Evolutionary conservation across 2,888 invertebrate genomes (phyloP).

Genomic region (Nymphalis c-album): DNA sequence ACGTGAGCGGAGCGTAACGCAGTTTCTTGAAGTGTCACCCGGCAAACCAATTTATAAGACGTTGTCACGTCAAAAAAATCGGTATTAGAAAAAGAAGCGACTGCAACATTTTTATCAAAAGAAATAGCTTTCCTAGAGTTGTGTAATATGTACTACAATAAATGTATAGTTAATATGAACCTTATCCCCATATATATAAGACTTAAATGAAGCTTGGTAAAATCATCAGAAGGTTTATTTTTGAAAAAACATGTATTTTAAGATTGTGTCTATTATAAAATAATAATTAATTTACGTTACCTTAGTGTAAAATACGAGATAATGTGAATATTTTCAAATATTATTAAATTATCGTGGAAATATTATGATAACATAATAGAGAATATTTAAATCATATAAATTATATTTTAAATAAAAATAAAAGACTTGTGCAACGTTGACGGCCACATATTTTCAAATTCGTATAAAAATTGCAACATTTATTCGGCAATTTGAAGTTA

Average conservation of each 20-base stretch:
- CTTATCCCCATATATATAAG: not conserved
- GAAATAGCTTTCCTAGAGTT: slow-evolving; percentile 28
- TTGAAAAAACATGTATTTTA: not conserved
- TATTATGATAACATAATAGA: not conserved
- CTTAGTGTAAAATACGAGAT: not conserved
- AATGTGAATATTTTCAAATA: not conserved
- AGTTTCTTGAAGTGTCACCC: too few species aligned
- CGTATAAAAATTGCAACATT: too few species aligned
- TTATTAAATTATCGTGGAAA: not conserved
- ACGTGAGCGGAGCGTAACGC: too few species aligned
- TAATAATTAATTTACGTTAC: not conserved
- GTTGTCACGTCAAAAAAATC: too few species aligned
- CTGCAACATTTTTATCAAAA: slow-evolving; percentile 20
- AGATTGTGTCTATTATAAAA: not conserved
- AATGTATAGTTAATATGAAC: slow-evolving; percentile 4
- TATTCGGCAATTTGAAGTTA: too few species aligned
- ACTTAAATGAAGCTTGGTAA: not conserved
- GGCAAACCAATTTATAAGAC: too few species aligned
- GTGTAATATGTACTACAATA: slow-evolving; percentile 22
- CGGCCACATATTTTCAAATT: too few species aligned
- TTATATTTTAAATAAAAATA: too few species aligned
- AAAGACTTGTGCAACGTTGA: too few species aligned
- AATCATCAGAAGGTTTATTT: not conserved
- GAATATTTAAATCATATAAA: too few species aligned
- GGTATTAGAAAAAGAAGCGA: slow-evolving; percentile 7